A percentile compares a stretch with the other conserved stretches of the same genome.
Evolutionary conservation across 2,797 vertebrate species (phyloP).

Genomic region (Prunella strophiata): DNA sequence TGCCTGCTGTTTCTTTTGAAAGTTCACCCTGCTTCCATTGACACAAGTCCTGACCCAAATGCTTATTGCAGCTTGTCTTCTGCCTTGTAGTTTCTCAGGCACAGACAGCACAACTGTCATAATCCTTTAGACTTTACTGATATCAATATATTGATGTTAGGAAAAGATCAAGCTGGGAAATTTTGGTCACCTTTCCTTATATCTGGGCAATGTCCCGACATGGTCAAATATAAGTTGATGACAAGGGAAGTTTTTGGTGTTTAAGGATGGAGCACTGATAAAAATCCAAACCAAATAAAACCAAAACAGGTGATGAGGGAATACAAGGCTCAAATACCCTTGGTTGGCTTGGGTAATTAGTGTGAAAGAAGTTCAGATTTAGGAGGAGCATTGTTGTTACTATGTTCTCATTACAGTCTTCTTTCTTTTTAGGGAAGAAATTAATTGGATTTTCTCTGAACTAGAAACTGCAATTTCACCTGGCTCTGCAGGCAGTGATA

Average conservation of each 20-base stretch:
- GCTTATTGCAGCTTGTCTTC: constrained; percentile 11
- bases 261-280: background rate
- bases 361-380: background rate
- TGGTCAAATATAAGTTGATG: background rate
- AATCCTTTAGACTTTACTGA: background rate
- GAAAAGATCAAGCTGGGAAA: background rate
- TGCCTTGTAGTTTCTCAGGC: background rate
- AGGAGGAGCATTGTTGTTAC: background rate
- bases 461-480: background rate
- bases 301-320: background rate
- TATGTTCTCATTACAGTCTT: background rate
- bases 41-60: constrained; percentile 34
- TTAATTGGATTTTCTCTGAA: background rate
- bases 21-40: background rate
- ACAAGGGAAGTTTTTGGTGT: background rate
- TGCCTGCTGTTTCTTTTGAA: constrained; percentile 43
- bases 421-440: background rate
- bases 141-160: constrained; percentile 15
- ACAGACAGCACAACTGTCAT: background rate
- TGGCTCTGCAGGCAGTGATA: background rate
- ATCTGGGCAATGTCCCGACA: background rate
- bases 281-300: background rate
- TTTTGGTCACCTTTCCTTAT: background rate
- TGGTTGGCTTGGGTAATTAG: background rate
- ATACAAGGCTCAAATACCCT: background rate